phyloP scores from a whole-genome alignment of 1,140 invertebrate genomes.

The Bicyclus anynana region DNA sequence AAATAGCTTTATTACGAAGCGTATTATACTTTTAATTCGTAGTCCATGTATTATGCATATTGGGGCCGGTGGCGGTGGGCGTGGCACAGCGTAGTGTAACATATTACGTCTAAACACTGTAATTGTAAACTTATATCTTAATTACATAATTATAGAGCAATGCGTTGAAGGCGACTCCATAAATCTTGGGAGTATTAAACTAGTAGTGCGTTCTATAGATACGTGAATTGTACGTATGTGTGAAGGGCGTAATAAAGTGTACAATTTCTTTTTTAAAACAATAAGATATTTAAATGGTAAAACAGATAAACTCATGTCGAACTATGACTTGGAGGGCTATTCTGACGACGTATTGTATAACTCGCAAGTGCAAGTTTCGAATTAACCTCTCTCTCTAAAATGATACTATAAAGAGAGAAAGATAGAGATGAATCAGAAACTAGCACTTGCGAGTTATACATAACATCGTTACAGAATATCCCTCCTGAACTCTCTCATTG shows the following conservation, averaged over 20 bases:
- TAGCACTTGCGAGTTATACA: too few relatives aligned
- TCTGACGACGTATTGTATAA: too few relatives aligned
- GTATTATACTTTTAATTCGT: conserved; percentile 34
- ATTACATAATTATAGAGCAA: conserved; percentile 16
- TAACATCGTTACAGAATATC: too few relatives aligned
- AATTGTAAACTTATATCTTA: conserved; percentile 23
- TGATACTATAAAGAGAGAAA: too few relatives aligned
- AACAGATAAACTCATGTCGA: too few relatives aligned
- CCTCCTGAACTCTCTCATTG: too few relatives aligned
- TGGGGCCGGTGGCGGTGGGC: conserved; percentile 24
- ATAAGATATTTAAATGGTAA: too few relatives aligned
- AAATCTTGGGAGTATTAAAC: conserved; percentile 1
- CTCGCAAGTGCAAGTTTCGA: too few relatives aligned
- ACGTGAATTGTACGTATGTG: neutral
- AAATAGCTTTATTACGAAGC: conserved; percentile 20
- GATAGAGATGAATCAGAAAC: too few relatives aligned
- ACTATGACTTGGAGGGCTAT: too few relatives aligned
- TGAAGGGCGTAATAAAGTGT: neutral
- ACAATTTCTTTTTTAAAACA: too few relatives aligned
- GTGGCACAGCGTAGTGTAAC: conserved; percentile 31
- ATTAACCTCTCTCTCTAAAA: too few relatives aligned
- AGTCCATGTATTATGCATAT: conserved; percentile 41
- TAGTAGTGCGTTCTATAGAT: neutral
- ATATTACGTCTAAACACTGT: conserved; percentile 34
- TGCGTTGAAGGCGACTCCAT: conserved; percentile 1